Percentiles rank a stretch among this genome's conserved stretches.
These are phyloP conservation scores for Serilophus lunatus DNA, from an alignment of 2,113 vertebrate species.

Conservation along the genomic window DNA sequence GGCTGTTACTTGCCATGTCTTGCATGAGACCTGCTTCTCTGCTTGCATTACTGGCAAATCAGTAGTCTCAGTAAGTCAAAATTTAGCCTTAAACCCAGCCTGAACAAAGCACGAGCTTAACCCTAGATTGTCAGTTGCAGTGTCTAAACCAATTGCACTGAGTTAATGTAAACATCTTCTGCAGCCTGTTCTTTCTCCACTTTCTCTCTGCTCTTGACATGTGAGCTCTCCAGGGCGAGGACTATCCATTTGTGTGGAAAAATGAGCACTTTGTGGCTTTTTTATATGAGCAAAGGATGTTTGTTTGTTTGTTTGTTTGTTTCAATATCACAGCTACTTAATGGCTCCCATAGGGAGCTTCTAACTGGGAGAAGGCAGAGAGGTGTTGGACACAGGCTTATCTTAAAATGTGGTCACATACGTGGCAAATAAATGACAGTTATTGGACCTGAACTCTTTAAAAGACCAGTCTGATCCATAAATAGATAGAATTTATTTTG, in stretches of 20 bases:
- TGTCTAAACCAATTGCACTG: not conserved
- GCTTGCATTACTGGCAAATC: not conserved
- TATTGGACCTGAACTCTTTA: not conserved
- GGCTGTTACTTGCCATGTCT: not conserved
- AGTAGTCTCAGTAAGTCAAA: not conserved
- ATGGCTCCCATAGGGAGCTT: not conserved
- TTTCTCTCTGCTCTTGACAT: not conserved
- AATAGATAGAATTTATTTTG: not conserved
- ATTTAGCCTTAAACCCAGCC: not conserved
- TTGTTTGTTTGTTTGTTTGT: not conserved
- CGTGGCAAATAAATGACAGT: not conserved
- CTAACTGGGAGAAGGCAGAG: not conserved
- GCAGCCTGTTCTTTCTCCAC: not conserved
- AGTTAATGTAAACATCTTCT: not conserved
- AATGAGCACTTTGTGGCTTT: not conserved
- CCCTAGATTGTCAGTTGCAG: not conserved
- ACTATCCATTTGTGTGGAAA: not conserved
- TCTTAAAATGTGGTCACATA: not conserved
- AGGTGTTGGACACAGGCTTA: not conserved
- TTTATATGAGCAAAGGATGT: not conserved
- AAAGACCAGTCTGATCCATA: not conserved
- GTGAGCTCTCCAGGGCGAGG: not conserved
- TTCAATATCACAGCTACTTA: not conserved
- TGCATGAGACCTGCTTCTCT: not conserved
- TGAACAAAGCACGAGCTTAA: not conserved